phyloP scores from a whole-genome alignment of 2,113 vertebrate genomes.

The Ciconia boyciana region DNA sequence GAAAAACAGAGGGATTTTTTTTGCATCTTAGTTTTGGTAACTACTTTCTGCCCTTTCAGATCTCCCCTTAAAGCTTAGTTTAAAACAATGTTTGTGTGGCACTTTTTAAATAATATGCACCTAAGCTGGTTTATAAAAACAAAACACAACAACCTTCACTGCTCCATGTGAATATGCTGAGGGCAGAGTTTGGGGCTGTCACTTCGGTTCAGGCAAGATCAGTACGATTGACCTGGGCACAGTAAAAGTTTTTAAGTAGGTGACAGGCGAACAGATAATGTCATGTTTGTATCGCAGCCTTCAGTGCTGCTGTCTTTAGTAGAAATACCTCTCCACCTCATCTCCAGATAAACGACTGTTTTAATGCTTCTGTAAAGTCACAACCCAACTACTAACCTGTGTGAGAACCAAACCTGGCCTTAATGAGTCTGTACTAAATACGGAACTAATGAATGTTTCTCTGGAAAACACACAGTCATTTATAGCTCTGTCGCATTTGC shows the following conservation, averaged over 20 bases:
- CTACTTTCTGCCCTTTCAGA: background rate
- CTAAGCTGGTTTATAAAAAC: background rate
- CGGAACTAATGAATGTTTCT: background rate
- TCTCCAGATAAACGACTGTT: fast-evolving
- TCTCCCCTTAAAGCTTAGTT: background rate
- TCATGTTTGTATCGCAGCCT: fast-evolving
- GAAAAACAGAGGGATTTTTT: background rate
- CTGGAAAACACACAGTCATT: fast-evolving
- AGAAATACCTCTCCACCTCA: fast-evolving
- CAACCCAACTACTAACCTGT: fast-evolving
- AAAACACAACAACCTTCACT: background rate
- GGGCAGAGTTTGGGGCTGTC: background rate
- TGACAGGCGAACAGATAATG: fast-evolving
- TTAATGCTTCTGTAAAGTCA: background rate
- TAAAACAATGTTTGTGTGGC: background rate
- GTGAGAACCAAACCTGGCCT: background rate
- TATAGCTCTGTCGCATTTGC: background rate
- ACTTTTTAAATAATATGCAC: background rate
- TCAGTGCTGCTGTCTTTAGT: too few relatives aligned
- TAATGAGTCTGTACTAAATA: background rate
- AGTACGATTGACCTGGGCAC: fast-evolving
- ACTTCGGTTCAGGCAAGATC: background rate
- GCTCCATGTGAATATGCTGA: fast-evolving
- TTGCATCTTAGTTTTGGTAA: background rate
- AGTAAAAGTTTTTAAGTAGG: fast-evolving